Conservation (phyloP, 2,113 vertebrate genomes). For the Clarias gariepinus region DNA sequence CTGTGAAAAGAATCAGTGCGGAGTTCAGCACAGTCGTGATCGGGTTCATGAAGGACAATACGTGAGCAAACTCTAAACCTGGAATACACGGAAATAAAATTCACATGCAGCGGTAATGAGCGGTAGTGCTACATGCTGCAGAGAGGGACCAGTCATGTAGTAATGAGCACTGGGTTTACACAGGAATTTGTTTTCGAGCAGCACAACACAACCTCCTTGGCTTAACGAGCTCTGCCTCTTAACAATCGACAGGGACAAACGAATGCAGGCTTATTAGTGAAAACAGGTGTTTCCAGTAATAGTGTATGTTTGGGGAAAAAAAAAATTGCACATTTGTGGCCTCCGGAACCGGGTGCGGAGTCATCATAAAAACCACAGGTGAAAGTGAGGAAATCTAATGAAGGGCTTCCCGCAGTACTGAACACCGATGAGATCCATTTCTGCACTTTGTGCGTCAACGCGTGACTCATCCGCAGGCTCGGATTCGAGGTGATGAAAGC, state of each 20-base stretch:
- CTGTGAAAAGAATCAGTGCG: neutral
- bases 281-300: conserved; percentile 23
- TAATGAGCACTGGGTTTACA: neutral
- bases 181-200: conserved; percentile 15
- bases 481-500: neutral
- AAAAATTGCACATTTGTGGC: neutral
- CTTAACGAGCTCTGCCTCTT: conserved; percentile 15
- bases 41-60: neutral
- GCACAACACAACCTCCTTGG: conserved; percentile 11
- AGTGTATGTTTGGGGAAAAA: neutral
- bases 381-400: neutral
- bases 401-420: neutral
- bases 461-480: conserved; percentile 4
- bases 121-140: neutral
- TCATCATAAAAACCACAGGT: neutral
- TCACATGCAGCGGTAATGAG: neutral
- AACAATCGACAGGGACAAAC: neutral
- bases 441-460: conserved; percentile 3
- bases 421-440: conserved; percentile 6
- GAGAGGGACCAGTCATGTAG: neutral
- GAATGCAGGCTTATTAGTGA: conserved; percentile 1
- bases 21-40: neutral
- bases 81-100: neutral
- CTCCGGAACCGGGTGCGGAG: neutral
- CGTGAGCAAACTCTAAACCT: neutral